Conservation (phyloP, 35 echinoderm and acorn worm species). For the Nesometra sesokonis region DNA sequence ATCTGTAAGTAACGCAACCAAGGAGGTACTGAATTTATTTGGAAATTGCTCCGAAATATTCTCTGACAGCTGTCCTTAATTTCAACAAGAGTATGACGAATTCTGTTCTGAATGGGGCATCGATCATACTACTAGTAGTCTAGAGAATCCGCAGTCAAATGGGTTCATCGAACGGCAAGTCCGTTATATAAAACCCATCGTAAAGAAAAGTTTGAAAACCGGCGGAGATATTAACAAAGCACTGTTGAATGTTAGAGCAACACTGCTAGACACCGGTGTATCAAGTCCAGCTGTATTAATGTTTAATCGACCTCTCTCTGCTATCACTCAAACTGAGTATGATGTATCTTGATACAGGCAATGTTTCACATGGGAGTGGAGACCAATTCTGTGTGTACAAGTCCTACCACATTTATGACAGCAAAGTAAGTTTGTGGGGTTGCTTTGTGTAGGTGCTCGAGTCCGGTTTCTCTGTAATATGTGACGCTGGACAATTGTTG, state of each 20-base stretch:
- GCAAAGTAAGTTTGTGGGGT: too few species aligned
- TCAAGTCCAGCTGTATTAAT: conserved; percentile 25
- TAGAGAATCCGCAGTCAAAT: conserved; percentile 43
- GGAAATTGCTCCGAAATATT: conserved; percentile 38
- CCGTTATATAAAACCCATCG: not conserved
- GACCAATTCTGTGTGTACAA: too few species aligned
- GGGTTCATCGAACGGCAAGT: conserved; percentile 39
- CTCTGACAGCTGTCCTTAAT: conserved; percentile 54
- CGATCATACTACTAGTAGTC: conserved; percentile 39
- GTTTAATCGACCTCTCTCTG: conserved; percentile 4
- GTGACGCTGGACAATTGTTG: too few species aligned
- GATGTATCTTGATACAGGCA: too few species aligned
- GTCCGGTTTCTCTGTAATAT: too few species aligned
- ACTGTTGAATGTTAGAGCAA: conserved; percentile 24
- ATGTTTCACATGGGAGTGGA: too few species aligned
- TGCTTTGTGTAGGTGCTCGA: too few species aligned
- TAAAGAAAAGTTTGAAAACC: conserved; percentile 22
- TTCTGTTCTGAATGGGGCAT: conserved; percentile 41
- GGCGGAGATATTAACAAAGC: conserved; percentile 4
- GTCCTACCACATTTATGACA: too few species aligned
- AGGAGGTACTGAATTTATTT: conserved; percentile 29
- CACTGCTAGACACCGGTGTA: conserved; percentile 15
- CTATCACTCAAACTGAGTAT: too few species aligned
- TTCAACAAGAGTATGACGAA: conserved; percentile 26
- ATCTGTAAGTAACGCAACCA: conserved; percentile 14